phyloP scores from a whole-genome alignment of 2,797 vertebrate species.

The Sandelia bainsii region DNA sequence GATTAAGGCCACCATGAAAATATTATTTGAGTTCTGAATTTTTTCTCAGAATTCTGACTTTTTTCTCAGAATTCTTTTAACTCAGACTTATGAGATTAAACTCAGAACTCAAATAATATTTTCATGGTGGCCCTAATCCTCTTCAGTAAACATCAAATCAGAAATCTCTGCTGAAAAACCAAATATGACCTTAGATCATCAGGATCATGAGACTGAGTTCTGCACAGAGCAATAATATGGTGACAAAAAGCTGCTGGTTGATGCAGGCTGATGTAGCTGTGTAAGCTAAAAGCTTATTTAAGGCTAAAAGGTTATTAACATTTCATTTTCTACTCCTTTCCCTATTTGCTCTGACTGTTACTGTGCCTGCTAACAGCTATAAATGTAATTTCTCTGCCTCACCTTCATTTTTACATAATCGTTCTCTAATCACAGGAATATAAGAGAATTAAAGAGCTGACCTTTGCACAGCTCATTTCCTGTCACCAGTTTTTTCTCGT shows the following conservation, averaged over 20 bases:
- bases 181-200: background rate
- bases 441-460: background rate
- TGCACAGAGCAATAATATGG: background rate
- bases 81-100: no score
- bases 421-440: background rate
- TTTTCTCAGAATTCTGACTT: no score
- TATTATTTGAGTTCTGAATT: no score
- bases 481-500: background rate
- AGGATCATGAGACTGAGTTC: background rate
- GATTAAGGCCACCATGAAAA: no score
- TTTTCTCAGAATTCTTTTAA: no score
- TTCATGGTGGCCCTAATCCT: no score
- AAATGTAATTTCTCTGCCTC: background rate
- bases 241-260: no score
- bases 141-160: background rate
- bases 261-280: background rate
- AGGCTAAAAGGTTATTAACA: conserved; percentile 30
- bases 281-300: conserved; percentile 4
- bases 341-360: background rate
- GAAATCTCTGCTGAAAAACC: no score
- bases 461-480: background rate
- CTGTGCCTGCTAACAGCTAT: background rate
- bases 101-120: no score
- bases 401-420: background rate
- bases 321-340: background rate